phyloP scores from a whole-genome alignment of 2,797 vertebrate species.

The Anisognathus igniventris region DNA sequence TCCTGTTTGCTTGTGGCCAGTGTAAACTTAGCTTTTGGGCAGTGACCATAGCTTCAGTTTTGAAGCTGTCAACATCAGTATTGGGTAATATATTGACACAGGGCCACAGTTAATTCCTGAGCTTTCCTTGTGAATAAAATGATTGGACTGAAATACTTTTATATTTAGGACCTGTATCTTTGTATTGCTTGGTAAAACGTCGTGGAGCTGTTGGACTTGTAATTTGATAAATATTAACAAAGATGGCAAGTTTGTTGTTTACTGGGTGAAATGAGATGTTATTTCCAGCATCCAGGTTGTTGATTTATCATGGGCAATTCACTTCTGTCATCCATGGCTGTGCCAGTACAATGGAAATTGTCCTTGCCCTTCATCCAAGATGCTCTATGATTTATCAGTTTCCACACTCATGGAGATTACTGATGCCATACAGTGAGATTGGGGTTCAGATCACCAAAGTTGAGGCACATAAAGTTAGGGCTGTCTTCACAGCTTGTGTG shows the following conservation, averaged over 20 bases:
- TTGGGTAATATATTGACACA: conserved; percentile 38
- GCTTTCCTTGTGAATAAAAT: neutral
- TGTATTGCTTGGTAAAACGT: neutral
- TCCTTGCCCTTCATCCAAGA: neutral
- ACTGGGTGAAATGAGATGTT: neutral
- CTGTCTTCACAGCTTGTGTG: neutral
- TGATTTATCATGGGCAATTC: neutral
- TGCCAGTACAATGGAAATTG: neutral
- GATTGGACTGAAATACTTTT: neutral
- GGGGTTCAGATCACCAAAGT: neutral
- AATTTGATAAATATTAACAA: neutral
- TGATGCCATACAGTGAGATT: neutral
- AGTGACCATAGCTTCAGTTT: conserved; percentile 14
- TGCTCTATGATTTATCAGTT: neutral
- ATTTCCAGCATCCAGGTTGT: neutral
- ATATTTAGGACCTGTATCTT: neutral
- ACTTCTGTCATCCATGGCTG: neutral
- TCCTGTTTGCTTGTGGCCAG: conserved; percentile 38
- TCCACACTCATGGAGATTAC: neutral
- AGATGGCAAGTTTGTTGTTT: neutral
- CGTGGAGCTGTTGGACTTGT: neutral
- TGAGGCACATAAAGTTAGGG: neutral
- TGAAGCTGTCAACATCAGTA: conserved; percentile 5
- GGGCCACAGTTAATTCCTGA: neutral
- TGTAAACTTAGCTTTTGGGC: conserved; percentile 45